These are phyloP conservation scores for Synergus japonicus DNA, from an alignment of 2,888 invertebrate species.

Conservation along the genomic window DNA sequence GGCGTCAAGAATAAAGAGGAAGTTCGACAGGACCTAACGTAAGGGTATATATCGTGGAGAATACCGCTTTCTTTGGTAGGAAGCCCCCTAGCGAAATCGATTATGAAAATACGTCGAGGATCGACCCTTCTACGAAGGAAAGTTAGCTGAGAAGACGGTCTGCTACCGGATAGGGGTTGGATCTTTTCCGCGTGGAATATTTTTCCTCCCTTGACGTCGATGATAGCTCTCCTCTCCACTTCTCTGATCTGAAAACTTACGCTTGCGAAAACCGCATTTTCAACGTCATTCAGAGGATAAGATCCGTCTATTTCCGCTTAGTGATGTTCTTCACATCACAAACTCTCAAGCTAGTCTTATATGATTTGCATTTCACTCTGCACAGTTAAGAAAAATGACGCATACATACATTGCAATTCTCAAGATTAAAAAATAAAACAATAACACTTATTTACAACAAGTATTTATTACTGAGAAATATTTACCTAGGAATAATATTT, in stretches of 20 bases:
- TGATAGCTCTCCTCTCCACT: slow-evolving; percentile 32
- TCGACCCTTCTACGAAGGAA: slow-evolving; percentile 53
- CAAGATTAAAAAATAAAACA: neutral
- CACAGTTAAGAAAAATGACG: slow-evolving; percentile 12
- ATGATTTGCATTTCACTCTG: slow-evolving; percentile 13
- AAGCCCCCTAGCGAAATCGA: slow-evolving; percentile 62
- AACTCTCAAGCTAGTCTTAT: slow-evolving; percentile 18
- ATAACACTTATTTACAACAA: neutral
- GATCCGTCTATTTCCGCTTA: slow-evolving; percentile 39
- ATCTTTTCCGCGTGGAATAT: slow-evolving; percentile 39
- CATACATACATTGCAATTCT: neutral
- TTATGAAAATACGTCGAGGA: slow-evolving; percentile 66
- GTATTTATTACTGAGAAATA: too few relatives aligned
- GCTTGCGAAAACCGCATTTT: slow-evolving; percentile 38
- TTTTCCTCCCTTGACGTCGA: slow-evolving; percentile 40
- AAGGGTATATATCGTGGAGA: neutral
- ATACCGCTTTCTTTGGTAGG: slow-evolving; percentile 42
- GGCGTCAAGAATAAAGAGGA: slow-evolving; percentile 23
- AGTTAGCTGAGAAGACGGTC: slow-evolving; percentile 53
- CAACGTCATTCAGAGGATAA: slow-evolving; percentile 39
- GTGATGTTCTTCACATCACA: slow-evolving; percentile 29
- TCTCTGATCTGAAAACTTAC: slow-evolving; percentile 38
- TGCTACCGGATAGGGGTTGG: slow-evolving; percentile 29
- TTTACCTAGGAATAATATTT: too few relatives aligned
- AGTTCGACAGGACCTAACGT: slow-evolving; percentile 29